phyloP scores from a whole-genome alignment of 2,888 invertebrate genomes.

The Phortica okadai region DNA sequence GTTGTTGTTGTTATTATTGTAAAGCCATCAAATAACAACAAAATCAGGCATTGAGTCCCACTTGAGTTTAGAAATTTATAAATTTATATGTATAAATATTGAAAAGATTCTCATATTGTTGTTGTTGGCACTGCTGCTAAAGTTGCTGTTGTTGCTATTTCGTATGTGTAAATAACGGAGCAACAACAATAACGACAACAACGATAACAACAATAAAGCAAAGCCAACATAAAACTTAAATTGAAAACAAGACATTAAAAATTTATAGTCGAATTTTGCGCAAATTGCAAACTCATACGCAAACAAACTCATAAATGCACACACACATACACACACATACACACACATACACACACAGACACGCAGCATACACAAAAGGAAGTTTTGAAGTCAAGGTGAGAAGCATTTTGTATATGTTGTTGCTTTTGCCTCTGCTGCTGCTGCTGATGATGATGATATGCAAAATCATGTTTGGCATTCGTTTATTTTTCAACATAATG shows the following conservation, averaged over 20 bases:
- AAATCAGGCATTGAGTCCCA: neutral
- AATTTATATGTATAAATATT: neutral
- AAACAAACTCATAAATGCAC: neutral
- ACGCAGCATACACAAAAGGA: neutral
- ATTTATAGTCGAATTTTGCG: conserved; percentile 23
- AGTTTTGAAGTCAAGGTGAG: neutral
- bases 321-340: neutral
- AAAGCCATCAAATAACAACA: neutral
- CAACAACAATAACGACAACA: neutral
- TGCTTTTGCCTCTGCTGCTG: neutral
- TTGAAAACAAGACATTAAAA: conserved; percentile 31
- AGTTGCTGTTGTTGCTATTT: no score
- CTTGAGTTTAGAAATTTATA: neutral
- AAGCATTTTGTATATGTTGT: no score
- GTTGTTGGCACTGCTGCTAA: no score
- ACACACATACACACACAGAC: neutral
- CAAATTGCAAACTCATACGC: conserved; percentile 13
- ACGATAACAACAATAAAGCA: neutral
- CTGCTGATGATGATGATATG: conserved; percentile 16
- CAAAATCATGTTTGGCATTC: conserved; percentile 5
- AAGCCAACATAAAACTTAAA: conserved; percentile 25
- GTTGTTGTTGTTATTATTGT: neutral
- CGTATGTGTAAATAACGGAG: neutral
- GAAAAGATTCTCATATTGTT: no score
- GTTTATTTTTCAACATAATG: conserved; percentile 44